Conservation (phyloP, 2,113 vertebrate genomes). For the Arenaria interpres region DNA sequence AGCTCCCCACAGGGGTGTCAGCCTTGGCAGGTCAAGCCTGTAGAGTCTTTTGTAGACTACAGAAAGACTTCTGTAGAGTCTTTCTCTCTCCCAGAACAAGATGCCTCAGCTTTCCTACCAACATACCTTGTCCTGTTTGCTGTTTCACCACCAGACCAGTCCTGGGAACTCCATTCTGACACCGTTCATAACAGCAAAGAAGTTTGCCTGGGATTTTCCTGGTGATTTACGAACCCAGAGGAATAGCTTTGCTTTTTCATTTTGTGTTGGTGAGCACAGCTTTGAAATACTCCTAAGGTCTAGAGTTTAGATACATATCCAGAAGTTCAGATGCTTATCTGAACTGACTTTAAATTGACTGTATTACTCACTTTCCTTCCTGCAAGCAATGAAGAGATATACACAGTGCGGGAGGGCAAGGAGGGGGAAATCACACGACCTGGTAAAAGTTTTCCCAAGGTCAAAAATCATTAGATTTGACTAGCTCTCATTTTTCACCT, state of each 20-base stretch:
- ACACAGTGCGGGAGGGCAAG: rapidly evolving
- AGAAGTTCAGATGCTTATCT: neutral
- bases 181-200: neutral
- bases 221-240: neutral
- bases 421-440: neutral
- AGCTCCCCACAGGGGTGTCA: neutral
- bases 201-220: neutral
- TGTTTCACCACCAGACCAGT: neutral
- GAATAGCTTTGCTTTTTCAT: neutral
- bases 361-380: neutral
- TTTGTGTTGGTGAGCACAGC: neutral
- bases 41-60: neutral
- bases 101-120: neutral
- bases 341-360: neutral
- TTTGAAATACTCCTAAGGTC: neutral
- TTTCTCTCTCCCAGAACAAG: neutral
- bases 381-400: neutral
- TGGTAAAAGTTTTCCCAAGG: neutral
- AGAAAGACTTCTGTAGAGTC: too few relatives aligned
- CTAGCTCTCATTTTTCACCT: neutral
- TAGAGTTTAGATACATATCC: neutral
- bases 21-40: neutral
- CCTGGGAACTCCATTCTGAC: neutral
- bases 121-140: neutral
- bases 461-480: neutral